Conservation (phyloP, 2,888 invertebrate genomes). For the Tethea ocularis region DNA sequence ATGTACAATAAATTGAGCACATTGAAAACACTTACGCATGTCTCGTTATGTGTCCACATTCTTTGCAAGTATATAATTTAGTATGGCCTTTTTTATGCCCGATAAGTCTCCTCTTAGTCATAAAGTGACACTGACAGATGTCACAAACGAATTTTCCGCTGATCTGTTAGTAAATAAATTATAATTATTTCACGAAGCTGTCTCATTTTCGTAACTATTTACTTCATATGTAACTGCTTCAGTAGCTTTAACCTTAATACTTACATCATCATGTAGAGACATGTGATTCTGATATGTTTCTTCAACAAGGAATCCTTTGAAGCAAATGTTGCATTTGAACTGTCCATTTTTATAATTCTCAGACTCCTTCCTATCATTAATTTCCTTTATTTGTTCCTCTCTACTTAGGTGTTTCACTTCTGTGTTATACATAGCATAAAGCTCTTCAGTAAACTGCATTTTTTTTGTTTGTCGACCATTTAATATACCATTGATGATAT, state of each 20-base stretch:
- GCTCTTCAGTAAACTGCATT: neutral
- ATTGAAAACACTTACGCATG: neutral
- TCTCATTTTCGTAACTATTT: too few relatives aligned
- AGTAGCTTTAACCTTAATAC: too few relatives aligned
- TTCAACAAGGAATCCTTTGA: conserved; percentile 9
- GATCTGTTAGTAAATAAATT: too few relatives aligned
- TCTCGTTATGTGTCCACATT: neutral
- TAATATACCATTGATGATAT: neutral
- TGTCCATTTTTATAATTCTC: conserved; percentile 11
- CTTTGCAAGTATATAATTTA: neutral
- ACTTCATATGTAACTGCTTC: too few relatives aligned
- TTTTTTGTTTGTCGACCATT: neutral
- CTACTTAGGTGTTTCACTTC: neutral
- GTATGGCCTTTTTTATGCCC: neutral
- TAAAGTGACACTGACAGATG: neutral
- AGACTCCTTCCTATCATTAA: neutral
- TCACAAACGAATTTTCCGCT: neutral
- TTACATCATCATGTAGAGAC: conserved; percentile 12
- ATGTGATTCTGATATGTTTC: conserved; percentile 7
- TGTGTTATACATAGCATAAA: conserved; percentile 9
- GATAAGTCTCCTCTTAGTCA: neutral
- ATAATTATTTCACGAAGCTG: too few relatives aligned
- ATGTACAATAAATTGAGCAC: neutral
- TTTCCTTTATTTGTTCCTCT: conserved; percentile 10
- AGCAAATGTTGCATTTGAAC: conserved; percentile 11